phyloP scores from a whole-genome alignment of 2,888 invertebrate genomes.

The Melieria crassipennis region DNA sequence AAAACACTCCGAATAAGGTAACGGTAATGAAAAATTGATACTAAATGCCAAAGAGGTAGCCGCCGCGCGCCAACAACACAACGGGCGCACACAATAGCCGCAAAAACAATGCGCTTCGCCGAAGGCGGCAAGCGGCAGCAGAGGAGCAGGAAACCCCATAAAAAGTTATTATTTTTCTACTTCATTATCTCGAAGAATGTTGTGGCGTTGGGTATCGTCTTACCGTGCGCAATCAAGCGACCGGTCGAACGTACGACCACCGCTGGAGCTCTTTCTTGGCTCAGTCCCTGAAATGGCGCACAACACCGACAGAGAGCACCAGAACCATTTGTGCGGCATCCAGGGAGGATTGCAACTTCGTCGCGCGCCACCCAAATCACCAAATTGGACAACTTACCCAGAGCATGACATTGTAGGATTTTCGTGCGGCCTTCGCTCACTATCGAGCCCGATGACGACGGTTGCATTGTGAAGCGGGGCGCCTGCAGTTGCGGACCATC shows the following conservation, averaged over 20 bases:
- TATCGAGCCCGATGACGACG: slow-evolving; percentile 85
- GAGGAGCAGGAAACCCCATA: slow-evolving; percentile 50
- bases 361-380: too few relatives aligned
- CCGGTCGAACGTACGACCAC: too few relatives aligned
- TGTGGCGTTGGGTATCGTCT: slow-evolving; percentile 19
- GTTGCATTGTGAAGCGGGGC: slow-evolving; percentile 87
- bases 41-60: slow-evolving; percentile 31
- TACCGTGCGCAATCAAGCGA: too few relatives aligned
- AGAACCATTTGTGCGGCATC: not conserved
- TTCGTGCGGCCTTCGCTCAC: slow-evolving; percentile 89
- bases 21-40: slow-evolving; percentile 36
- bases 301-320: not conserved
- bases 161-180: slow-evolving; percentile 60
- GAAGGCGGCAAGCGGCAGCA: slow-evolving; percentile 22
- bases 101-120: slow-evolving; percentile 5
- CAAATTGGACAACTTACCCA: slow-evolving; percentile 72
- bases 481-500: slow-evolving; percentile 71
- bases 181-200: slow-evolving; percentile 53
- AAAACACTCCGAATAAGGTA: too few relatives aligned
- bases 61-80: not conserved
- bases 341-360: too few relatives aligned
- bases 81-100: slow-evolving; percentile 9
- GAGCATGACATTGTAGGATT: slow-evolving; percentile 91
- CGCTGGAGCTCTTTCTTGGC: slow-evolving; percentile 22
- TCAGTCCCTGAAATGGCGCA: slow-evolving; percentile 30